These are phyloP conservation scores for Trichomalopsis sarcophagae DNA, from an alignment of 1,140 invertebrate genomes.

Conservation along the genomic window DNA sequence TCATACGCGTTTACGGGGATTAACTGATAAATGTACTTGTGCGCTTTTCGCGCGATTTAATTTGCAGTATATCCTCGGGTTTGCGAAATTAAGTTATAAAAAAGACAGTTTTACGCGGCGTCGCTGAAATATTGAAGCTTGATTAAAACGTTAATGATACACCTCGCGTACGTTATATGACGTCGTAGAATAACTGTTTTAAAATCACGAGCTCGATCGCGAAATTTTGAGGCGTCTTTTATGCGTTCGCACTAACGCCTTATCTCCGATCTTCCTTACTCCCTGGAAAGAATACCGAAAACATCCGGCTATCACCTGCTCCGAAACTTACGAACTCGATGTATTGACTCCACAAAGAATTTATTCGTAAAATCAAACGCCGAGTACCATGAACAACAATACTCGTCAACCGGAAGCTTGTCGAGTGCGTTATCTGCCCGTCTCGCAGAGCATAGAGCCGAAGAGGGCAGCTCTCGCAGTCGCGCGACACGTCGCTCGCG, in stretches of 20 bases:
- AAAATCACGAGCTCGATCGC: neutral
- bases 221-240: too few species aligned
- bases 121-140: neutral
- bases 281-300: too few species aligned
- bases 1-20: neutral
- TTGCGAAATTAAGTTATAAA: slow-evolving; percentile 31
- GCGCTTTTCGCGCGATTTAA: neutral
- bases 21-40: neutral
- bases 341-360: too few species aligned
- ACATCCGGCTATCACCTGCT: too few species aligned
- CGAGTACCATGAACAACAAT: too few species aligned
- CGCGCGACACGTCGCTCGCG: slow-evolving; percentile 23
- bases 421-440: neutral
- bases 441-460: neutral
- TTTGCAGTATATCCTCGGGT: too few species aligned
- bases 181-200: neutral
- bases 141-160: slow-evolving; percentile 8
- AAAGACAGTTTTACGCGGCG: slow-evolving; percentile 14
- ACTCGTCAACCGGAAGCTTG: slow-evolving; percentile 12
- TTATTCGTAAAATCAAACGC: too few species aligned
- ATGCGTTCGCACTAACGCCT: too few species aligned
- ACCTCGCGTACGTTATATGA: neutral
- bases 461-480: neutral
- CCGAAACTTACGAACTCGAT: too few species aligned
- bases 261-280: too few species aligned